Evolutionary conservation across 2,797 vertebrate species (phyloP).

Genomic region (Platalea minor): DNA sequence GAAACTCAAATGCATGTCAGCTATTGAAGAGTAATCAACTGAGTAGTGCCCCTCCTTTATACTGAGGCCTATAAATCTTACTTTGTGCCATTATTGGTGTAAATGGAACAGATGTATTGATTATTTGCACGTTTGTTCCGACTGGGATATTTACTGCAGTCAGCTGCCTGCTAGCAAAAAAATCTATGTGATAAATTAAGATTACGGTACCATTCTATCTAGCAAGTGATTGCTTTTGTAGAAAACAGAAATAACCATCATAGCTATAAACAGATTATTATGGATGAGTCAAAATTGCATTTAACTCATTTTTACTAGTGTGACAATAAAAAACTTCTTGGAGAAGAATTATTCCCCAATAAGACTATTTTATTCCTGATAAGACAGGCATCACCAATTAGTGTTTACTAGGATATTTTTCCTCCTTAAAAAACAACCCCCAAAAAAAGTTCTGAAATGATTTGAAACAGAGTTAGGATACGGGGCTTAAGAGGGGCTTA

Average conservation of each 20-base stretch:
- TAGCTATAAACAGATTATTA: conserved; percentile 28
- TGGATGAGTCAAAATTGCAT: conserved; percentile 9
- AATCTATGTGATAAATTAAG: conserved; percentile 36
- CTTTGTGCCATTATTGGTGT: conserved; percentile 35
- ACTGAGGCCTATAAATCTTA: conserved; percentile 41
- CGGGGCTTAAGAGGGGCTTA: neutral
- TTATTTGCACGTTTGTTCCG: conserved; percentile 58
- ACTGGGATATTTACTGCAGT: conserved; percentile 15
- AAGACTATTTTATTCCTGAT: neutral
- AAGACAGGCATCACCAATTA: neutral
- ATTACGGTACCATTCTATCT: neutral
- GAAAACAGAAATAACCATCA: conserved; percentile 62
- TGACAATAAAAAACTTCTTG: neutral
- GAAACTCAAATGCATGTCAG: conserved; percentile 6
- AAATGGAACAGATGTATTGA: conserved; percentile 49
- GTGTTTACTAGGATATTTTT: neutral
- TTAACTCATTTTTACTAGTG: neutral
- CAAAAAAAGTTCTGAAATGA: neutral
- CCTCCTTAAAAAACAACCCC: neutral
- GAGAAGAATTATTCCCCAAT: neutral
- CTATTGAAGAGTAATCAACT: conserved; percentile 53
- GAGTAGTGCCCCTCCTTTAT: conserved; percentile 37
- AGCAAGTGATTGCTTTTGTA: conserved; percentile 21
- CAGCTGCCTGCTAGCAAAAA: neutral
- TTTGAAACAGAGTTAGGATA: neutral